Evolutionary conservation across 2,888 invertebrate genomes (phyloP).

Genomic region (Drosophila kuntzei): DNA sequence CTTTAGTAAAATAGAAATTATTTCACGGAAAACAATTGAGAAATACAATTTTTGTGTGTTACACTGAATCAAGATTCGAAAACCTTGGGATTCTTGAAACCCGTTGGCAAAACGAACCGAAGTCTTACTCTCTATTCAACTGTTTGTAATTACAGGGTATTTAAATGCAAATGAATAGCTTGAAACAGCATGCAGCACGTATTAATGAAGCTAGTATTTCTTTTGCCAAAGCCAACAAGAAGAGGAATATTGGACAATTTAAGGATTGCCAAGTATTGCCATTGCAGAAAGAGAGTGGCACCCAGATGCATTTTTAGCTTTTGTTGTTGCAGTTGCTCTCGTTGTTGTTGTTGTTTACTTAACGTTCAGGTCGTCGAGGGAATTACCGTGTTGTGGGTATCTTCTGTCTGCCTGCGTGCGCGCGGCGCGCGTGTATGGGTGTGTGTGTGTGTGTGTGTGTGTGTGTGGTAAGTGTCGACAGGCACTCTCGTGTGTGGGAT

Average conservation of each 20-base stretch:
- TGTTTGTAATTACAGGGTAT: conserved; percentile 2
- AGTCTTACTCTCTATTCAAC: neutral
- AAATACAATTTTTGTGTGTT: too few species aligned
- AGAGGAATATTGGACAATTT: conserved; percentile 7
- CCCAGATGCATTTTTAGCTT: conserved; percentile 15
- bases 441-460: neutral
- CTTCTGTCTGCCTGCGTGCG: neutral
- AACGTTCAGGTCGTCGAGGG: conserved; percentile 8
- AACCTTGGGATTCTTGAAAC: too few species aligned
- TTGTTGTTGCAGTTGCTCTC: neutral
- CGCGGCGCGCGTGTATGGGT: too few species aligned
- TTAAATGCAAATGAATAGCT: conserved; percentile 7
- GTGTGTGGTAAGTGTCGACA: conserved; percentile 24
- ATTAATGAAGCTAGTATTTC: conserved; percentile 9
- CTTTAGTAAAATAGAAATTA: too few species aligned
- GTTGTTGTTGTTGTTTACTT: too few species aligned
- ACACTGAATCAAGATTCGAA: too few species aligned
- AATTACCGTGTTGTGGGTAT: neutral
- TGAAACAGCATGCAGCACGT: neutral
- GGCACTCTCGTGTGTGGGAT: conserved; percentile 15
- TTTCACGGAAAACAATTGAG: too few species aligned
- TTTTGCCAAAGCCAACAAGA: neutral
- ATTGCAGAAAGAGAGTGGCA: conserved; percentile 13
- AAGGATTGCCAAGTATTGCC: conserved; percentile 21
- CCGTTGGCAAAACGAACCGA: too few species aligned